These are phyloP conservation scores for Elymnias hypermnestra DNA, from an alignment of 1,140 invertebrate genomes.

Conservation along the genomic window DNA sequence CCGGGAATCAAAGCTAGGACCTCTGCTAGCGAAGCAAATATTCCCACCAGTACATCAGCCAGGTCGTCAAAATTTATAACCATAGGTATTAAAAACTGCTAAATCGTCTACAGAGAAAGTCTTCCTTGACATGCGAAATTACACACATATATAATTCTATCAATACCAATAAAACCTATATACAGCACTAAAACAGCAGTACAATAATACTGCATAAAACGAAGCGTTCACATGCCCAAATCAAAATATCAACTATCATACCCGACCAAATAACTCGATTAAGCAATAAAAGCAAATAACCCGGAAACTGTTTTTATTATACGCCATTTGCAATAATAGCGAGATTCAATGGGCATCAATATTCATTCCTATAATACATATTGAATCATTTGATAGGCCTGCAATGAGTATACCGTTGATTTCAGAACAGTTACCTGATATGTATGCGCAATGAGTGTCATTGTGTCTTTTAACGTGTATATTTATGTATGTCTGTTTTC, in stretches of 20 bases:
- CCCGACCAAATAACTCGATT: slow-evolving; percentile 6
- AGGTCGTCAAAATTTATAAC: no score
- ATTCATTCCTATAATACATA: slow-evolving; percentile 18
- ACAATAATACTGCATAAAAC: no score
- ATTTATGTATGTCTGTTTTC: no score
- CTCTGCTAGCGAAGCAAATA: no score
- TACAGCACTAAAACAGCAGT: no score
- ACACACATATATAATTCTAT: no score
- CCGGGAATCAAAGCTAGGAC: no score
- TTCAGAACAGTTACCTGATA: slow-evolving; percentile 11
- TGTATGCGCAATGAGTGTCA: slow-evolving; percentile 12
- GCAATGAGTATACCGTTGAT: slow-evolving; percentile 23
- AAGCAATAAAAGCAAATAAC: slow-evolving; percentile 7
- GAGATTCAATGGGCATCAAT: slow-evolving; percentile 17
- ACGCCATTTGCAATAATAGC: slow-evolving; percentile 10
- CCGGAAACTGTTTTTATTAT: slow-evolving; percentile 9
- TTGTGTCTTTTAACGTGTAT: slow-evolving; percentile 25
- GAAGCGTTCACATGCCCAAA: not conserved
- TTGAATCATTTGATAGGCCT: slow-evolving; percentile 15
- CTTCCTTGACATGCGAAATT: no score
- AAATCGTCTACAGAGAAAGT: no score
- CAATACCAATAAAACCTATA: slow-evolving; percentile 6
- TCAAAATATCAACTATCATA: slow-evolving; percentile 1
- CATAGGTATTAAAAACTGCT: no score
- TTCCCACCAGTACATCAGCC: no score